Conservation (phyloP, 1,140 invertebrate species). For the Drosophila sechellia region DNA sequence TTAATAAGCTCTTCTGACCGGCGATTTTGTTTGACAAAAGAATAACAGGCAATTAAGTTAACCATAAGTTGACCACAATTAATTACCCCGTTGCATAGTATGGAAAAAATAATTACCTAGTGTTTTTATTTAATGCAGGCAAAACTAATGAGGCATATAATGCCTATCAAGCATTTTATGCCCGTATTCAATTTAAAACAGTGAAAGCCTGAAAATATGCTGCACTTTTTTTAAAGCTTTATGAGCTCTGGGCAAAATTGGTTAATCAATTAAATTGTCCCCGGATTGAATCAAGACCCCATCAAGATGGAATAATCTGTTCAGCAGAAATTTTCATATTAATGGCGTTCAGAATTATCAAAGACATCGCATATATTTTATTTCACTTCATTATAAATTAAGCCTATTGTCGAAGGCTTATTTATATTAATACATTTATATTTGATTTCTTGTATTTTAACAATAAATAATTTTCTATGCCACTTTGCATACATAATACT, state of each 20-base stretch:
- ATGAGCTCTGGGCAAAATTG: background rate
- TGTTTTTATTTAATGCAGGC: slow-evolving; percentile 28
- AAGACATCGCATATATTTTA: background rate
- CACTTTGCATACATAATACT: slow-evolving; percentile 31
- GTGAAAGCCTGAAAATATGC: slow-evolving; percentile 37
- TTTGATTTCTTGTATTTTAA: slow-evolving; percentile 20
- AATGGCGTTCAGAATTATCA: background rate
- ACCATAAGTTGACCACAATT: slow-evolving; percentile 56
- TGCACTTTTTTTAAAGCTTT: slow-evolving; percentile 1
- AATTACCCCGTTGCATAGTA: slow-evolving; percentile 33
- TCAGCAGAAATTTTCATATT: background rate
- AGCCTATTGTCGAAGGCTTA: background rate
- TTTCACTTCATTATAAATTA: background rate
- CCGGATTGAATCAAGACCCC: background rate
- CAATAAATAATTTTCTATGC: slow-evolving; percentile 43
- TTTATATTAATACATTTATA: background rate
- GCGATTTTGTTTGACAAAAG: slow-evolving; percentile 41
- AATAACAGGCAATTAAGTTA: slow-evolving; percentile 50
- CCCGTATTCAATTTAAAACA: slow-evolving; percentile 37
- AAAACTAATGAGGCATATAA: slow-evolving; percentile 47
- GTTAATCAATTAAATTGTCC: slow-evolving; percentile 11
- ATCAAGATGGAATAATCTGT: slow-evolving; percentile 7
- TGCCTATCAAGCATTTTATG: slow-evolving; percentile 32
- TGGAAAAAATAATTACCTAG: slow-evolving; percentile 48
- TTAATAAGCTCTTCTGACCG: slow-evolving; percentile 20